Evolutionary conservation across 2,113 vertebrate species (phyloP), one percentile per base, ranked within the genome.

Genomic region (Scytalopus superciliaris): DNA sequence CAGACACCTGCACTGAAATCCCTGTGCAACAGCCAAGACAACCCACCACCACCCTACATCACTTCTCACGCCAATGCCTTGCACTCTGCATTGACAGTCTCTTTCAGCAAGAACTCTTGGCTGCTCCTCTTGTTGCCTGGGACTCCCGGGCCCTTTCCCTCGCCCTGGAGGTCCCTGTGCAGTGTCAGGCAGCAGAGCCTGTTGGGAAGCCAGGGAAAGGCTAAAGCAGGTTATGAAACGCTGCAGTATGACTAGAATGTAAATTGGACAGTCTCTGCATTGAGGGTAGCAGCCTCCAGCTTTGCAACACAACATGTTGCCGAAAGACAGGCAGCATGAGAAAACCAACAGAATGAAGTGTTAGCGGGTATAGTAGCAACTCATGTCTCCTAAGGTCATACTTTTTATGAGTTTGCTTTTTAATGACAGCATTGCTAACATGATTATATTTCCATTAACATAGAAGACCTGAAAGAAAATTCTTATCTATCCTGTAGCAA

Each of bases 211-310:
- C 68, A 72, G 14, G 49, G 84, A 53, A 49, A 81, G 82, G 62
- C 80, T 75, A 10, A 68, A 83, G 62, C 0, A 0, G 85, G 69
- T 92, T 94, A 92, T n/a, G 69, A 94, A 96, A 92, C 0, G 12
- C 73, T 62, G 86, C 86, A 76, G 66, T 45, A 79, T 59, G 86
- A 94, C 64, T 57, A 82, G 93, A 95, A 96, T 95, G 88, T 81
- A 93, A 96, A 96, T 73, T 42, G 83, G 80, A 49, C 39, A 40
- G 55, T 14, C 52, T 81, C 90, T 92, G 93, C 88, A 87, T 3
- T 15, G 66, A 95, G 95, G 76, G 57, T 75, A 84, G 57, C 88
- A 89, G 57, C 44, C 86, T 86, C 84, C 80, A 50, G 92, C 90
- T 82, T 66, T 60, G 66, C 69, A 84, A 86, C 33, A 52, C 53